These are phyloP conservation scores for Bradypodion pumilum DNA, from an alignment of 2,797 vertebrate species.

Conservation along the genomic window DNA sequence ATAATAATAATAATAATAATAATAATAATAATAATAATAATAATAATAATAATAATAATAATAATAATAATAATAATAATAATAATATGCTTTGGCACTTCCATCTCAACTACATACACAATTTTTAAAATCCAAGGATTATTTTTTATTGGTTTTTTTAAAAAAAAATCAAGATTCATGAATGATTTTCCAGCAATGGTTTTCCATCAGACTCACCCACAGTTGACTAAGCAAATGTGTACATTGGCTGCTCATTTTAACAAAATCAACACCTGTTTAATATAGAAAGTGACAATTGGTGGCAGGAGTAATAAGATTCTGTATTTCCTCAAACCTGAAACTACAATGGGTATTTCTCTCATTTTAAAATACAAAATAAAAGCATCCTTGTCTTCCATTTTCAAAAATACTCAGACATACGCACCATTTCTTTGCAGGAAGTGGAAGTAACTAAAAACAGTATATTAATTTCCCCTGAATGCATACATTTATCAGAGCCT, in stretches of 20 bases:
- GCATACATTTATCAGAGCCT: not conserved
- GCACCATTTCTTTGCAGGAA: not conserved
- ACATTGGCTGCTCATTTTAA: not conserved
- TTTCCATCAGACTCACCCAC: not conserved
- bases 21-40: no score
- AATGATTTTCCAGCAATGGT: not conserved
- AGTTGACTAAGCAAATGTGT: not conserved
- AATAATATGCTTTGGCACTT: not conserved
- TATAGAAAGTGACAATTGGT: not conserved
- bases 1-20: no score
- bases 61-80: no score
- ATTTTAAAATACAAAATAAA: not conserved
- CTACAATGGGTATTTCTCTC: not conserved
- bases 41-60: no score
- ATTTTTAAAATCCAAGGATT: not conserved
- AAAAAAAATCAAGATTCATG: not conserved
- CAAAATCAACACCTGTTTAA: not conserved
- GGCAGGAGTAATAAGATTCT: not conserved
- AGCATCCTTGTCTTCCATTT: not conserved
- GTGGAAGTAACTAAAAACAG: no score
- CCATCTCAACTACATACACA: not conserved
- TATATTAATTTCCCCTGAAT: not conserved
- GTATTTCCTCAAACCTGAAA: not conserved
- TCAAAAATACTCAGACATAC: not conserved
- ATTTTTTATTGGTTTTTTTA: slow-evolving; percentile 21